Conservation (phyloP, 1,140 invertebrate genomes). For the Brachionus rubens region DNA sequence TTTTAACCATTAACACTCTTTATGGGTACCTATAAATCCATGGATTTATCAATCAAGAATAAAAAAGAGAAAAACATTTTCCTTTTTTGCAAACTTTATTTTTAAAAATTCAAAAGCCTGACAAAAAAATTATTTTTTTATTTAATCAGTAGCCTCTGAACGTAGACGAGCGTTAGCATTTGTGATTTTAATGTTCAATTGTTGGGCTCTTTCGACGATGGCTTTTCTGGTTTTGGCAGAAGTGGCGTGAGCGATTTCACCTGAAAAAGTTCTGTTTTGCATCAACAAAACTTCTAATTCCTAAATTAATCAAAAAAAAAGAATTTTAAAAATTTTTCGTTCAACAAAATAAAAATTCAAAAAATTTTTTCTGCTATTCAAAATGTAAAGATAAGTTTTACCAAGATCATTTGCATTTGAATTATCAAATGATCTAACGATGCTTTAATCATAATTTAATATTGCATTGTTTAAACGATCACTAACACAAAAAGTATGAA, state of each 20-base stretch:
- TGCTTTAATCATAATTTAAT: conserved; percentile 19
- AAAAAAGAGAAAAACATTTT: neutral
- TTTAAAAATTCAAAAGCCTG: neutral
- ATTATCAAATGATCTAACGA: conserved; percentile 44
- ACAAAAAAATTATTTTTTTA: conserved; percentile 5
- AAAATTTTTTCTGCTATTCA: neutral
- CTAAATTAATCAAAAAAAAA: conserved; percentile 63
- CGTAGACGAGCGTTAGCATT: conserved; percentile 91
- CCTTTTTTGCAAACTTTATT: conserved; percentile 35
- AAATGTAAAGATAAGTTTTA: conserved; percentile 24
- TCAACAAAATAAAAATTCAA: neutral
- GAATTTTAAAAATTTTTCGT: neutral
- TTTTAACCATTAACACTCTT: too few relatives aligned
- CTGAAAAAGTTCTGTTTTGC: conserved; percentile 95
- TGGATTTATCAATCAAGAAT: too few relatives aligned
- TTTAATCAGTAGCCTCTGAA: conserved; percentile 96
- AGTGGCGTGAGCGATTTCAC: conserved; percentile 92
- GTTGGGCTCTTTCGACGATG: conserved; percentile 92
- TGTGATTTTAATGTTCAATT: conserved; percentile 88
- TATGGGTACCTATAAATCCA: too few relatives aligned
- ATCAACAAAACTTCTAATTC: conserved; percentile 97
- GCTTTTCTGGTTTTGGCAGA: conserved; percentile 91
- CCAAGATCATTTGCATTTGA: conserved; percentile 14
- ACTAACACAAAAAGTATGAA: conserved; percentile 24
- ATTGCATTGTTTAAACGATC: conserved; percentile 46